Conservation (phyloP, 2,888 invertebrate genomes). For the Callimorpha dominula region DNA sequence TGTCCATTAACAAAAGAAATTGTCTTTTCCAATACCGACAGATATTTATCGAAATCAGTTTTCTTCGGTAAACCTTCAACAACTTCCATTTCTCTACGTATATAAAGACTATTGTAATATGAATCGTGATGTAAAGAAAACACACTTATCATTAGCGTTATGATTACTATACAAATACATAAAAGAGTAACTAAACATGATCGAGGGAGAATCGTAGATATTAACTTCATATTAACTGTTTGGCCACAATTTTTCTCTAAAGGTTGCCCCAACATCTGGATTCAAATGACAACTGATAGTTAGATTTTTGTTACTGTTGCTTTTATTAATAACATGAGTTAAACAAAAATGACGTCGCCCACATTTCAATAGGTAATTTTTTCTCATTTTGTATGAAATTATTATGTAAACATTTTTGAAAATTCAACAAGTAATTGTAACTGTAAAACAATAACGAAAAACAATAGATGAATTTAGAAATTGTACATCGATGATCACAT, state of each 20-base stretch:
- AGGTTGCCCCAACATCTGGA: slow-evolving; percentile 4
- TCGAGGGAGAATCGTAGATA: background rate
- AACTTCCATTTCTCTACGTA: slow-evolving; percentile 6
- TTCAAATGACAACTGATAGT: slow-evolving; percentile 1
- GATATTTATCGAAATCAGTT: background rate
- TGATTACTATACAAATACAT: slow-evolving; percentile 6
- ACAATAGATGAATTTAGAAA: background rate
- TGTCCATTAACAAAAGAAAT: slow-evolving; percentile 10
- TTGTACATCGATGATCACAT: background rate
- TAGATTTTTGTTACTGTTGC: background rate
- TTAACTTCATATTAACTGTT: slow-evolving; percentile 1
- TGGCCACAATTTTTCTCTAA: background rate
- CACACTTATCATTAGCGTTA: slow-evolving; percentile 14
- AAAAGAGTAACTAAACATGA: slow-evolving; percentile 8
- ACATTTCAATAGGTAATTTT: background rate
- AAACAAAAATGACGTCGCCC: background rate
- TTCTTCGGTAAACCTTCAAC: slow-evolving; percentile 3
- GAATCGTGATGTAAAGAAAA: slow-evolving; percentile 7
- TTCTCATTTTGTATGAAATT: background rate
- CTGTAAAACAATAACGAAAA: background rate
- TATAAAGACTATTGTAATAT: background rate
- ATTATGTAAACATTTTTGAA: slow-evolving; percentile 9
- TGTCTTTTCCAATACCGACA: slow-evolving; percentile 8
- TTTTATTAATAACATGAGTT: background rate
- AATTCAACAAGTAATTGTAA: slow-evolving; percentile 1